phyloP scores from a whole-genome alignment of 2,113 vertebrate genomes.

The Aviceda subcristata region DNA sequence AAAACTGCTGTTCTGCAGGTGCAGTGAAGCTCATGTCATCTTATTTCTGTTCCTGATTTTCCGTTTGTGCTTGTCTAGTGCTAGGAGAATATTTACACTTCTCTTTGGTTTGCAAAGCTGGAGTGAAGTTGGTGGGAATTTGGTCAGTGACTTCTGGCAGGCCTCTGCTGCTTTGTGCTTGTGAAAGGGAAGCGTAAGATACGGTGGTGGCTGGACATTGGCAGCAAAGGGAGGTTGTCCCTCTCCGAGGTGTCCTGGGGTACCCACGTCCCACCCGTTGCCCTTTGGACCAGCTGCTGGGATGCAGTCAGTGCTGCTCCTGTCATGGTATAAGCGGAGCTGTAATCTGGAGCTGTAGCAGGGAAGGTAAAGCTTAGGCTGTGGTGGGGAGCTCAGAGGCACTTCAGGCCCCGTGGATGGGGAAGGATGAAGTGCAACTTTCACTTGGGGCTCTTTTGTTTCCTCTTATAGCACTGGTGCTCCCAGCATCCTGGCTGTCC shows the following conservation, averaged over 20 bases:
- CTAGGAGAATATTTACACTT: not conserved
- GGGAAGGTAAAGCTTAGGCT: rapidly evolving
- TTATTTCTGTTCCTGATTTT: not conserved
- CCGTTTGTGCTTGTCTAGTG: not conserved
- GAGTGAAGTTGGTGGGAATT: not conserved
- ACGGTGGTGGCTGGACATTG: not conserved
- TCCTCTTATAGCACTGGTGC: not conserved
- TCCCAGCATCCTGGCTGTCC: rapidly evolving
- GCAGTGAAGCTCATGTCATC: not conserved
- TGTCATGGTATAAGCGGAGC: rapidly evolving
- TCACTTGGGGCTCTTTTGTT: not conserved
- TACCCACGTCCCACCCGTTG: not conserved
- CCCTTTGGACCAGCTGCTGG: not conserved
- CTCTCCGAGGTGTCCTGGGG: not conserved
- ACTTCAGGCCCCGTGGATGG: rapidly evolving
- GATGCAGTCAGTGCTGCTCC: not conserved
- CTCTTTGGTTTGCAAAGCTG: not conserved
- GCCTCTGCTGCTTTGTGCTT: not conserved
- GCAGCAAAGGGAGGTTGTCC: not conserved
- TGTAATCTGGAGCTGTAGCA: not conserved
- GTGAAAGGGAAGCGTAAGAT: not conserved
- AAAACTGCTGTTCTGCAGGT: not conserved
- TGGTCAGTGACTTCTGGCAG: not conserved
- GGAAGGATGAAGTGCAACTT: not conserved
- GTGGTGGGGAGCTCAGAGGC: not conserved